phyloP scores from a whole-genome alignment of 2,888 invertebrate genomes.

The Trachelus iudaicus region DNA sequence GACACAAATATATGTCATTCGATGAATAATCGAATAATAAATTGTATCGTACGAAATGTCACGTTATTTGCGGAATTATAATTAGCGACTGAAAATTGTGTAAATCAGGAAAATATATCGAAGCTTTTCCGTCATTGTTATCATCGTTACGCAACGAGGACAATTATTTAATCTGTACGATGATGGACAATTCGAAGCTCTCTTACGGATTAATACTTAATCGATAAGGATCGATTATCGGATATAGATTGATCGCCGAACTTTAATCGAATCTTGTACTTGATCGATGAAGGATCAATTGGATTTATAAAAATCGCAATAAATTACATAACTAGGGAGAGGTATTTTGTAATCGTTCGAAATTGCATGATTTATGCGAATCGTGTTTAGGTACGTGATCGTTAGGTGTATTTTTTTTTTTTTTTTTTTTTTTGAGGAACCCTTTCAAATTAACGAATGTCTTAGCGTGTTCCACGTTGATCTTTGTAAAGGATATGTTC shows the following conservation, averaged over 20 bases:
- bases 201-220: background rate
- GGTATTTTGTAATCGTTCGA: background rate
- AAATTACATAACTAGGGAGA: background rate
- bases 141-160: background rate
- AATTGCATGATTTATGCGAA: background rate
- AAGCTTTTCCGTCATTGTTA: background rate
- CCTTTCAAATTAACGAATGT: background rate
- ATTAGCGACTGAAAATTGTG: background rate
- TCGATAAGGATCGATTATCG: background rate
- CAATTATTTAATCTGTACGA: background rate
- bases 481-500: conserved; percentile 24
- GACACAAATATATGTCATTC: conserved; percentile 11
- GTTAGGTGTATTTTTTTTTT: conserved; percentile 7
- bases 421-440: conserved; percentile 1
- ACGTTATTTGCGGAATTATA: background rate
- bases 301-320: background rate
- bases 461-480: background rate
- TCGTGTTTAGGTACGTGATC: conserved; percentile 2
- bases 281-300: background rate
- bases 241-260: background rate
- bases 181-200: background rate
- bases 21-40: background rate
- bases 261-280: background rate
- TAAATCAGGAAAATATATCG: background rate
- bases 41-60: background rate